phyloP scores from a whole-genome alignment of 37 sponge, comb jelly and placozoan species.

The Corticium candelabrum region DNA sequence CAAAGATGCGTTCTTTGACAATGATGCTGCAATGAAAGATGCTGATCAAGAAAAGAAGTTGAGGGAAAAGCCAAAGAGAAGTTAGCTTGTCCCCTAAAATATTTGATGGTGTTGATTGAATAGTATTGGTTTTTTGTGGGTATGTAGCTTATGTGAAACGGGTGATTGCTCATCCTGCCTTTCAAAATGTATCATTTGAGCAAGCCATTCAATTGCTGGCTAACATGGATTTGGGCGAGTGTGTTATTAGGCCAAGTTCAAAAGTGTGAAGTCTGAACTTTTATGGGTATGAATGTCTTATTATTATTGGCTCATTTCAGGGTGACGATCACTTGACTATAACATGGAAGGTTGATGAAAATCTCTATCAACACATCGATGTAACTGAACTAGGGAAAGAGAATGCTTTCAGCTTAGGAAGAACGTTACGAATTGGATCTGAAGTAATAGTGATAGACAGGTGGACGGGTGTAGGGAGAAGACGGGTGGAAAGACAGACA shows the following conservation, averaged over 20 bases:
- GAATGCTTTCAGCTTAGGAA: conserved; percentile 76
- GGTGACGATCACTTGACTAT: conserved; percentile 76
- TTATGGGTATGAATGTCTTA: not conserved
- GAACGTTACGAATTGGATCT: conserved; percentile 63
- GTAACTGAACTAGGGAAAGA: conserved; percentile 86
- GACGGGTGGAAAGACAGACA: not conserved
- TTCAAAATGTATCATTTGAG: conserved; percentile 60
- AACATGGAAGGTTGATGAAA: conserved; percentile 80
- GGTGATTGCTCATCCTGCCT: conserved; percentile 87
- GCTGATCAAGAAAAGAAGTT: conserved; percentile 39
- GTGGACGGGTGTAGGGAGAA: not conserved
- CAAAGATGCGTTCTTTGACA: conserved; percentile 84
- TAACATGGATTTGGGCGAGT: conserved; percentile 71
- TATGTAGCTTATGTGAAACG: conserved; percentile 48
- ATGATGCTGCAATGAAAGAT: conserved; percentile 48
- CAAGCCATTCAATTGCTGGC: conserved; percentile 62
- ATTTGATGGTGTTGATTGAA: too few species aligned
- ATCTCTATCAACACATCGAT: conserved; percentile 80
- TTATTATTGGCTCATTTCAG: too few species aligned
- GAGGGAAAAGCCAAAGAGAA: conserved; percentile 44
- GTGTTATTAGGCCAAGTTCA: conserved; percentile 88
- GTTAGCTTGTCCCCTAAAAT: conserved; percentile 37
- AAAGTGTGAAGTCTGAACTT: conserved; percentile 47
- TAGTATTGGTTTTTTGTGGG: too few species aligned
- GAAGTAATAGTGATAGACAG: conserved; percentile 35